Evolutionary conservation across 2,113 vertebrate genomes (phyloP).

Genomic region (Vanacampus margaritifer): DNA sequence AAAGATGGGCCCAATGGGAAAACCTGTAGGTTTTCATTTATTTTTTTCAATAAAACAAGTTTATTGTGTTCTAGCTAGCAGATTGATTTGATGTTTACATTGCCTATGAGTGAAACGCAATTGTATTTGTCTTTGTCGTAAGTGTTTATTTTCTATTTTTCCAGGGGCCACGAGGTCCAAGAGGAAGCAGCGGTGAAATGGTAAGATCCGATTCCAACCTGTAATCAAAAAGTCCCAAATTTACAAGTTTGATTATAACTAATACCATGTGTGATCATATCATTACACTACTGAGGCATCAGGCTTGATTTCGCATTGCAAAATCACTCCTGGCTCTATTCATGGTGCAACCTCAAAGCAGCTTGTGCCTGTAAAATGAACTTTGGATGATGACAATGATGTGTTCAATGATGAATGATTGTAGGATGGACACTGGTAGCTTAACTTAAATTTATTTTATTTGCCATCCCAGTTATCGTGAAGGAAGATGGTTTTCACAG

Average conservation of each 20-base stretch:
- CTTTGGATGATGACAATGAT: conserved; percentile 10
- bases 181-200: conserved; percentile 86
- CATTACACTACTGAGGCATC: conserved; percentile 12
- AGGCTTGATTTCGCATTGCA: conserved; percentile 2
- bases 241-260: conserved; percentile 3
- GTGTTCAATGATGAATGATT: conserved; percentile 19
- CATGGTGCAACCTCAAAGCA: conserved; percentile 11
- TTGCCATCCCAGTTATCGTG: conserved; percentile 7
- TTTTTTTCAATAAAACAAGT: background rate
- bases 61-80: background rate
- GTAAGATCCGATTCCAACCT: conserved; percentile 70
- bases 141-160: conserved; percentile 30
- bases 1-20: conserved; percentile 82
- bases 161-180: conserved; percentile 86
- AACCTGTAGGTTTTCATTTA: conserved; percentile 77
- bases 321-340: conserved; percentile 4
- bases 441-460: conserved; percentile 12
- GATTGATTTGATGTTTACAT: background rate
- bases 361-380: background rate
- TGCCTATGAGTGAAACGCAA: background rate
- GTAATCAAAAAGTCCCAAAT: conserved; percentile 7
- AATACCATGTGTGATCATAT: conserved; percentile 9
- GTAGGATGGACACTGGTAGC: background rate
- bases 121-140: background rate
- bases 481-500: conserved; percentile 18